phyloP scores from a whole-genome alignment of 2,113 vertebrate species.

The Danionella cerebrum region DNA sequence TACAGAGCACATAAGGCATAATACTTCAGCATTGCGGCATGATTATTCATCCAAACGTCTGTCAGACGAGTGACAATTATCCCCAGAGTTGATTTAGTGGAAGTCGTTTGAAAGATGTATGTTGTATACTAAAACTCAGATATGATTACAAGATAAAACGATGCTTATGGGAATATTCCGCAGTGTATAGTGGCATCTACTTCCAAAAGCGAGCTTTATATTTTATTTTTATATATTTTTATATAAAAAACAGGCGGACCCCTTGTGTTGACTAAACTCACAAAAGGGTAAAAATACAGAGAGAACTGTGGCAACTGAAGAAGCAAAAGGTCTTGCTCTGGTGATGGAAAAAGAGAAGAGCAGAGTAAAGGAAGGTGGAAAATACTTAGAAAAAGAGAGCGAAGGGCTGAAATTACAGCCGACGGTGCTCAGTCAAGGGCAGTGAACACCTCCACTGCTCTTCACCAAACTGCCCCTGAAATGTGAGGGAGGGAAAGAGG shows the following conservation, averaged over 20 bases:
- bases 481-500: background rate
- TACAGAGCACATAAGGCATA: background rate
- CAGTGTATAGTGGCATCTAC: no score
- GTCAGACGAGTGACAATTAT: background rate
- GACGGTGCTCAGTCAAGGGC: constrained; percentile 13
- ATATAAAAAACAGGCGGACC: background rate
- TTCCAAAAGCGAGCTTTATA: no score
- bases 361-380: background rate
- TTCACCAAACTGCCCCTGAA: background rate
- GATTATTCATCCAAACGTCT: background rate
- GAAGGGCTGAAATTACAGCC: constrained; percentile 8
- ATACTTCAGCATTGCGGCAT: background rate
- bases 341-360: background rate
- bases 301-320: background rate
- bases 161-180: background rate
- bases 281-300: background rate
- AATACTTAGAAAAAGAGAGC: constrained; percentile 2
- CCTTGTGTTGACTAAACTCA: background rate
- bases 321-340: background rate
- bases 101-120: background rate
- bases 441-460: constrained; percentile 6
- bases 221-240: no score
- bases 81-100: background rate
- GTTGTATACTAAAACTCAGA: background rate
- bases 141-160: constrained; percentile 1